phyloP scores from a whole-genome alignment of 1,140 invertebrate genomes.

The Yoshiicerus persimilis region DNA sequence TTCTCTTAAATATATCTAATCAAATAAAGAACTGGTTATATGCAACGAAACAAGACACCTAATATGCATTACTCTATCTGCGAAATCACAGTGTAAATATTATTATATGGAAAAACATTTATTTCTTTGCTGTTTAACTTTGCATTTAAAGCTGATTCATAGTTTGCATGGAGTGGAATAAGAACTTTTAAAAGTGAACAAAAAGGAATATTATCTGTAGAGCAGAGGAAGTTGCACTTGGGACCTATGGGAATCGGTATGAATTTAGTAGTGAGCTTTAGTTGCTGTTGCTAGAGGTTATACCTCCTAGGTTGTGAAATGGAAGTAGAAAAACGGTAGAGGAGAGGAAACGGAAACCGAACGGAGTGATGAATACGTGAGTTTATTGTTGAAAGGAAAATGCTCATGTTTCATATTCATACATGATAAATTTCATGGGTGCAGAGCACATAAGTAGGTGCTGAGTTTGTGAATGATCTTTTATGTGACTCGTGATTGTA shows the following conservation, averaged over 20 bases:
- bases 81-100: too few species aligned
- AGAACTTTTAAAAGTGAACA: too few species aligned
- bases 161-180: too few species aligned
- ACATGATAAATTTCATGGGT: not conserved
- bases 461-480: not conserved
- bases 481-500: not conserved
- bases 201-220: too few species aligned
- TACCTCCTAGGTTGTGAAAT: not conserved
- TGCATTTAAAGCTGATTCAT: too few species aligned
- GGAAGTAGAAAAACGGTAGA: not conserved
- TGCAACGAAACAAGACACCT: too few species aligned
- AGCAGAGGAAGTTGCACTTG: not conserved
- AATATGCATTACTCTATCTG: too few species aligned
- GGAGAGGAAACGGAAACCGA: not conserved
- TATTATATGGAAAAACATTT: too few species aligned
- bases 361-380: not conserved
- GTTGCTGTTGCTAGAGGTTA: not conserved
- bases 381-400: not conserved
- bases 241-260: not conserved
- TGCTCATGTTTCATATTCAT: not conserved
- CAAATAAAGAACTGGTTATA: too few species aligned
- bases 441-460: not conserved
- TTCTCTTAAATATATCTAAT: too few species aligned
- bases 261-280: not conserved
- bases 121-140: too few species aligned